Percentiles rank a stretch among this genome's conserved stretches.
These are phyloP conservation scores for Spilarctia lutea DNA, from an alignment of 2,888 invertebrate species.

Conservation along the genomic window DNA sequence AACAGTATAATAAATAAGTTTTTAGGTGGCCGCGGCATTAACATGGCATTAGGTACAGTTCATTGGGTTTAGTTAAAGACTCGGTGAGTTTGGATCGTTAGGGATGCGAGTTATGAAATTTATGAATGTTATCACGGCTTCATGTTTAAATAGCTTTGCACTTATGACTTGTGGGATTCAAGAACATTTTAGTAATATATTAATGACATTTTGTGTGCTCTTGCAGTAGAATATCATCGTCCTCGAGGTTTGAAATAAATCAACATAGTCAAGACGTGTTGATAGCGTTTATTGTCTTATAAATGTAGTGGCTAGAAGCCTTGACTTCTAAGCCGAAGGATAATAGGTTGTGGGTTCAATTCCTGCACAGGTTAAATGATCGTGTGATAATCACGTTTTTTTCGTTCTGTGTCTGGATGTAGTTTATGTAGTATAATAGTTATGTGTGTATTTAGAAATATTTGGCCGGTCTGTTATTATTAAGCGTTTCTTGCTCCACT, in stretches of 20 bases:
- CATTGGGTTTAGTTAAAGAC: constrained; percentile 53
- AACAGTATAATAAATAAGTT: constrained; percentile 17
- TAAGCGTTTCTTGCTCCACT: too few species aligned
- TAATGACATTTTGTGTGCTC: not conserved
- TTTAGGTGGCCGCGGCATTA: constrained; percentile 29
- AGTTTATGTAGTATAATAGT: too few species aligned
- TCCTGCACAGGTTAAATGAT: too few species aligned
- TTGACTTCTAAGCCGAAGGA: too few species aligned
- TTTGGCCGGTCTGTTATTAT: too few species aligned
- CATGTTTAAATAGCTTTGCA: constrained; percentile 31
- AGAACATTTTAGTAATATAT: not conserved
- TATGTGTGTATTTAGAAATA: too few species aligned
- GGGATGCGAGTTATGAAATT: constrained; percentile 49
- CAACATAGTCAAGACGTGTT: too few species aligned
- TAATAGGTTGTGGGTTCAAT: not conserved
- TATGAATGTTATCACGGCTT: constrained; percentile 50
- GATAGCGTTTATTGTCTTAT: not conserved
- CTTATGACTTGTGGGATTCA: constrained; percentile 13
- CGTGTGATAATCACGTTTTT: too few species aligned
- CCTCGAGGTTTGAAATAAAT: too few species aligned
- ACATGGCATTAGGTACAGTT: constrained; percentile 45
- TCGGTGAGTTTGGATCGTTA: constrained; percentile 43
- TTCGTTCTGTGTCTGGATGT: too few species aligned
- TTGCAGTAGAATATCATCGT: not conserved
- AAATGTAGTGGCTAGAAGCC: too few species aligned